Evolutionary conservation across 1,140 invertebrate genomes (phyloP).

Genomic region (Paraescarpia echinospica): DNA sequence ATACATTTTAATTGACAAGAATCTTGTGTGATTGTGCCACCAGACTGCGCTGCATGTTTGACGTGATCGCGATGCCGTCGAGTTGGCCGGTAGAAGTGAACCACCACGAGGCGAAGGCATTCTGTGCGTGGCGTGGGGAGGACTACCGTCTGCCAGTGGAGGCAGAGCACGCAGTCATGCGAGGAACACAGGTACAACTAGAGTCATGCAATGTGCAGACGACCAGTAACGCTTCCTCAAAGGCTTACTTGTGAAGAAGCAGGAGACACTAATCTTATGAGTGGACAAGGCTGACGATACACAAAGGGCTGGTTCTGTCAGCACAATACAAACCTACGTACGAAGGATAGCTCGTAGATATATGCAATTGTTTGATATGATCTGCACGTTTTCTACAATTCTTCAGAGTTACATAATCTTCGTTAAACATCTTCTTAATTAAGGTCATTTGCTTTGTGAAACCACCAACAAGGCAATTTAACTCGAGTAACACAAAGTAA

Average conservation of each 20-base stretch:
- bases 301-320: too few relatives aligned
- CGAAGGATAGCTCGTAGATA: too few relatives aligned
- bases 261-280: background rate
- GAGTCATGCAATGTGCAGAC: background rate
- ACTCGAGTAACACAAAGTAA: too few relatives aligned
- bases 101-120: constrained; percentile 57
- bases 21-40: constrained; percentile 14
- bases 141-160: constrained; percentile 49
- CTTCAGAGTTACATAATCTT: too few relatives aligned
- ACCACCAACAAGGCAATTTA: too few relatives aligned
- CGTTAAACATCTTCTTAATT: too few relatives aligned
- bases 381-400: too few relatives aligned
- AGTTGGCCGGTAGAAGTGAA: constrained; percentile 57
- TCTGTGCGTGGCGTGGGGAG: constrained; percentile 52
- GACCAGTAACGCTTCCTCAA: background rate
- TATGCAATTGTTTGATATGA: too few relatives aligned
- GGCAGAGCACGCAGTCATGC: constrained; percentile 51
- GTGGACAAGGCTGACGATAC: background rate
- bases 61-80: constrained; percentile 50
- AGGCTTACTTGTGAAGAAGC: background rate
- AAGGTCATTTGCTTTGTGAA: too few relatives aligned
- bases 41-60: constrained; percentile 55
- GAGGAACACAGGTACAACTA: constrained; percentile 39
- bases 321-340: too few relatives aligned
- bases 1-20: constrained; percentile 1